Percentiles rank a stretch among this genome's conserved stretches.
These are phyloP conservation scores for Ischnus inquisitorius DNA, from an alignment of 2,888 invertebrate genomes.

Conservation along the genomic window DNA sequence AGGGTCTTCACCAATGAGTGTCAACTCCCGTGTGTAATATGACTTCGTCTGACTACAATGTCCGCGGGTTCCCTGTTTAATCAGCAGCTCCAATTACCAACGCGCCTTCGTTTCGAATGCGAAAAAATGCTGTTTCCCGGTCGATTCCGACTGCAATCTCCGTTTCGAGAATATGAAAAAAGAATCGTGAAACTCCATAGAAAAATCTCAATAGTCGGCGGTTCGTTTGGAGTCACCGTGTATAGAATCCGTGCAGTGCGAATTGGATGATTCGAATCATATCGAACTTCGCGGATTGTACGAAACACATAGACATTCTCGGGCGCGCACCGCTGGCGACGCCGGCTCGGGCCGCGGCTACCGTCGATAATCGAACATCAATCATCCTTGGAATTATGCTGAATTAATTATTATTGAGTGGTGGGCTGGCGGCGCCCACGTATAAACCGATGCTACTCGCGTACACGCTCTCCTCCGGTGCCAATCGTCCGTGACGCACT, in stretches of 20 bases:
- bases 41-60: background rate
- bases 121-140: background rate
- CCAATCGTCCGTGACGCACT: background rate
- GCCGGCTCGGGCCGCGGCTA: slow-evolving; percentile 61
- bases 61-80: background rate
- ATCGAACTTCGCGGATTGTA: slow-evolving; percentile 5
- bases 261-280: slow-evolving; percentile 45
- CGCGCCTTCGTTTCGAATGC: background rate
- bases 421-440: slow-evolving; percentile 61
- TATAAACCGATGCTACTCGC: slow-evolving; percentile 35
- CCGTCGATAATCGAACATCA: slow-evolving; percentile 78
- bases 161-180: background rate
- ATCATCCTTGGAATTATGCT: slow-evolving; percentile 78
- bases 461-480: background rate
- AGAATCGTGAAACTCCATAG: background rate
- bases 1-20: slow-evolving; percentile 72
- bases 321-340: slow-evolving; percentile 44
- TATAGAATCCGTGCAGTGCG: slow-evolving; percentile 30
- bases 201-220: background rate
- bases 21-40: slow-evolving; percentile 47
- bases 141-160: background rate
- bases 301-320: slow-evolving; percentile 17
- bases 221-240: slow-evolving; percentile 24
- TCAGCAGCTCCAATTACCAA: background rate
- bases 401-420: slow-evolving; percentile 77